These are phyloP conservation scores for Drosophila borealis DNA, from an alignment of 2,888 invertebrate genomes.

Conservation along the genomic window DNA sequence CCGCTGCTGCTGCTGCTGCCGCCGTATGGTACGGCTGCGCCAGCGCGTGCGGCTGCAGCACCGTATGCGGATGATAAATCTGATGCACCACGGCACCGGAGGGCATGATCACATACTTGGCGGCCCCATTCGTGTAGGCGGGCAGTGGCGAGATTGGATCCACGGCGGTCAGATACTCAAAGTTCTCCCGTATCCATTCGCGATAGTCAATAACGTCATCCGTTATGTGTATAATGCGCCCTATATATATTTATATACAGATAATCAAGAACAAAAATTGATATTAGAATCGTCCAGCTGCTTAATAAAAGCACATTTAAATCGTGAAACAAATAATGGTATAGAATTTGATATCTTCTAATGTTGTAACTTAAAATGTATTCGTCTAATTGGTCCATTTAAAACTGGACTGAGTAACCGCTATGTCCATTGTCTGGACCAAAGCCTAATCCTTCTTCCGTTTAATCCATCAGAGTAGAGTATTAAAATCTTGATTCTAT, in stretches of 20 bases:
- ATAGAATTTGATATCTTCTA: too few species aligned
- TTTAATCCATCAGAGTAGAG: too few species aligned
- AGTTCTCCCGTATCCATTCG: slow-evolving; percentile 85
- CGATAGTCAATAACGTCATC: slow-evolving; percentile 93
- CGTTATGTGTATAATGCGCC: slow-evolving; percentile 95
- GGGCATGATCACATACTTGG: slow-evolving; percentile 80
- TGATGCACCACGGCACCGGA: slow-evolving; percentile 72
- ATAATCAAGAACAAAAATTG: neutral
- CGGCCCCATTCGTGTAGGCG: slow-evolving; percentile 64
- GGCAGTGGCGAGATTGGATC: slow-evolving; percentile 79
- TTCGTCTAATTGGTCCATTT: too few species aligned
- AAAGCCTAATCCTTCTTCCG: too few species aligned
- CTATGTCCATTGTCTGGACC: too few species aligned
- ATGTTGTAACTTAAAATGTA: too few species aligned
- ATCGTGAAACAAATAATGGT: too few species aligned
- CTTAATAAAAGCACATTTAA: too few species aligned
- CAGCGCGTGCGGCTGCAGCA: slow-evolving; percentile 61
- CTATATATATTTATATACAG: slow-evolving; percentile 82
- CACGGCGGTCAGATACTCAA: slow-evolving; percentile 82
- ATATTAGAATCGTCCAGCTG: neutral
- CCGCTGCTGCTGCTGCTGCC: slow-evolving; percentile 26
- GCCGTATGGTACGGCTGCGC: slow-evolving; percentile 61
- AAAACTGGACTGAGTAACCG: too few species aligned
- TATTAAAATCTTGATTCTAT: too few species aligned
- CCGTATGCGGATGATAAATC: slow-evolving; percentile 67